phyloP scores from a whole-genome alignment of 2,113 vertebrate species.

The Takifugu bimaculatus region DNA sequence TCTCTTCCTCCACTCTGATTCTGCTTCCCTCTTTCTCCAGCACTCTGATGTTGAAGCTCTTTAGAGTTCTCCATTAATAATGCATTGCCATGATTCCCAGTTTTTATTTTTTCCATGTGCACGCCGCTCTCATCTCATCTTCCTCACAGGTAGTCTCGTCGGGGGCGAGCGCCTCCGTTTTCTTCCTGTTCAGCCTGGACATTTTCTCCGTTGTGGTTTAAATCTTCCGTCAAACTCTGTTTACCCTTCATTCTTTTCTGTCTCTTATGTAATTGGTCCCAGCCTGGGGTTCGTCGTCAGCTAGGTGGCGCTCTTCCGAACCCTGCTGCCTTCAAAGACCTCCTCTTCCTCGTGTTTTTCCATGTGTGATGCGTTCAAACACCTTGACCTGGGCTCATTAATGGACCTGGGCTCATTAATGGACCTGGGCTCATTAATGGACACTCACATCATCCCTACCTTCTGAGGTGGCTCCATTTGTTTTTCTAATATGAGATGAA shows the following conservation, averaged over 20 bases:
- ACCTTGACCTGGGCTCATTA: conserved; percentile 26
- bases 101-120: conserved; percentile 15
- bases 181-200: not conserved
- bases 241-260: not conserved
- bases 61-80: conserved; percentile 62
- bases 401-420: conserved; percentile 40
- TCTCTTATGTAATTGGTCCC: conserved; percentile 35
- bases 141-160: not conserved
- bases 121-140: not conserved
- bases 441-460: conserved; percentile 9
- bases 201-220: not conserved
- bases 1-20: conserved; percentile 1
- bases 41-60: conserved; percentile 58
- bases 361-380: conserved; percentile 18
- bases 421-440: conserved; percentile 26
- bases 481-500: conserved; percentile 65
- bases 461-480: conserved; percentile 35
- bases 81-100: conserved; percentile 34
- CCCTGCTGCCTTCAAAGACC: conserved; percentile 13
- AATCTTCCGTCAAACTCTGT: not conserved
- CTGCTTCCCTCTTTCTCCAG: not conserved
- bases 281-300: conserved; percentile 14
- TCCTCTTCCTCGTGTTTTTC: conserved; percentile 4
- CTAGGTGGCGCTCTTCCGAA: conserved; percentile 2
- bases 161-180: conserved; percentile 8